Evolutionary conservation across 1,140 invertebrate species (phyloP).

Genomic region (Acromyrmex heyeri): DNA sequence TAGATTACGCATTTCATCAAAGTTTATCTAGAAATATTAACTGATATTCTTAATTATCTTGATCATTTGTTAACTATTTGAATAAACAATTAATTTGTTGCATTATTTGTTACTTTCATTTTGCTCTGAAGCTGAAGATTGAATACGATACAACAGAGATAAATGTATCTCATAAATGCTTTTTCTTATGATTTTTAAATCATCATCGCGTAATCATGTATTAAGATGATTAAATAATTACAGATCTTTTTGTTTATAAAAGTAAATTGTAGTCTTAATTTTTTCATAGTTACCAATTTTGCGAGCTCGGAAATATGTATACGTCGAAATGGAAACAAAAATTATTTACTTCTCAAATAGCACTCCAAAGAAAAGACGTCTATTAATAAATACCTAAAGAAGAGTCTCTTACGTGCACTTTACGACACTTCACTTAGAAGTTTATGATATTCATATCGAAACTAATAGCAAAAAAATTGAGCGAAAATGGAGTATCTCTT

Average conservation of each 20-base stretch:
- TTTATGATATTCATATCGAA: constrained; percentile 15
- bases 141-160: not conserved
- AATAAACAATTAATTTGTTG: constrained; percentile 6
- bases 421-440: not conserved
- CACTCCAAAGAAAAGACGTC: not conserved
- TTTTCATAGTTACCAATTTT: not conserved
- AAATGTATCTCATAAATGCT: not conserved
- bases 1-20: constrained; percentile 33
- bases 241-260: not conserved
- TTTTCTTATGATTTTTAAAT: not conserved
- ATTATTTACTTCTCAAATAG: constrained; percentile 36
- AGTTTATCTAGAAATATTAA: constrained; percentile 32
- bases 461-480: not conserved
- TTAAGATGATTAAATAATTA: not conserved
- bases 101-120: constrained; percentile 9
- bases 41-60: constrained; percentile 23
- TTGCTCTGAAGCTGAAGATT: not conserved
- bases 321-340: constrained; percentile 2
- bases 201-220: not conserved
- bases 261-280: not conserved
- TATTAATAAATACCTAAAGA: constrained; percentile 25
- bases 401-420: not conserved
- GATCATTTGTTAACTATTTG: not conserved
- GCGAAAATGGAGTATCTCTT: not conserved
- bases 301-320: not conserved